A percentile compares a stretch with the other conserved stretches of the same genome.
phyloP scores from a whole-genome alignment of 2,888 invertebrate genomes.

The Disparrhopalites patrizii region DNA sequence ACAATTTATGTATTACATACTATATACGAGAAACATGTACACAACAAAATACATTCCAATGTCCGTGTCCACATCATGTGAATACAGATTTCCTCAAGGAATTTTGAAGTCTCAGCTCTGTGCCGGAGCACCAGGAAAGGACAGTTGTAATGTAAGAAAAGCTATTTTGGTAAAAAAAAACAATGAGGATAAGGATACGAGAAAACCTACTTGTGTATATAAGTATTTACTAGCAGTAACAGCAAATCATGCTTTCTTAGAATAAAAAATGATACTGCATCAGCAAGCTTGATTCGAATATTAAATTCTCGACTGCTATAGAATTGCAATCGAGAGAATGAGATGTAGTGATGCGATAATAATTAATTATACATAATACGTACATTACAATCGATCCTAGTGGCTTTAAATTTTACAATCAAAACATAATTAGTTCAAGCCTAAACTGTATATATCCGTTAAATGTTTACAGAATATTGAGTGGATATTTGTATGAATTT shows the following conservation, averaged over 20 bases:
- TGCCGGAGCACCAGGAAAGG: slow-evolving; percentile 33
- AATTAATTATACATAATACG: too few species aligned
- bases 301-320: too few species aligned
- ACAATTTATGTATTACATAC: too few species aligned
- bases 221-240: too few species aligned
- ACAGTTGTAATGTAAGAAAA: slow-evolving; percentile 35
- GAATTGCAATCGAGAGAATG: too few species aligned
- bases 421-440: not conserved
- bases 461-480: too few species aligned
- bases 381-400: too few species aligned
- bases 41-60: not conserved
- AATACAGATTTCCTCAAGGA: slow-evolving; percentile 33
- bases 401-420: not conserved
- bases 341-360: too few species aligned
- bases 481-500: not conserved
- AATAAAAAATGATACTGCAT: too few species aligned
- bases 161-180: not conserved
- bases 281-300: too few species aligned
- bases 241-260: too few species aligned
- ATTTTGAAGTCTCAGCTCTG: slow-evolving; percentile 38
- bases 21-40: too few species aligned
- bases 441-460: not conserved
- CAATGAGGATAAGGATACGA: slow-evolving; percentile 34
- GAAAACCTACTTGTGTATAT: not conserved
- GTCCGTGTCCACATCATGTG: not conserved